Base-by-base conservation (phyloP, 2,888 invertebrate species). In the Rhagonycha fulva region DNA sequence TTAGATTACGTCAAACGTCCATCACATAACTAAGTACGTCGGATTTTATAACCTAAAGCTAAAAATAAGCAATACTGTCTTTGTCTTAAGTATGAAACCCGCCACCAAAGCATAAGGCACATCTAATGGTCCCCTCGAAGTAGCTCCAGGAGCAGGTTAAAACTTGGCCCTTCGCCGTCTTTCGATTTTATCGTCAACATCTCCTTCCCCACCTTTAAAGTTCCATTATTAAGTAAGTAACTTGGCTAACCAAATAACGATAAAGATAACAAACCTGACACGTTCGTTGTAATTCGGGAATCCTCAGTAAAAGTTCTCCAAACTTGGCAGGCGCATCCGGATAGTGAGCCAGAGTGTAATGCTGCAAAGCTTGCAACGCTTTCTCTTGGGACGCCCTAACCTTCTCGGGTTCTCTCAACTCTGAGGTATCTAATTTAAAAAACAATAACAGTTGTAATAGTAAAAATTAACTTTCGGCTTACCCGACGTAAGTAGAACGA, bases 101-200 rank as follows among this genome's bases (percentile, higher is more conserved):
- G 84, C 86, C 87, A 87, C 87, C 87, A 84, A 86, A 85, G 85
- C 86, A 84, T 86, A 85, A 85, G 85, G 85, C 85, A 85, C 85
- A 77, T 84, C 83, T 84, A 96, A 89, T 97, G 97, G 90, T 97
- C 97, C 84, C 98, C 98, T 84, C 97, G 91, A 80, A 98, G 90
- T 76, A 98, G 91, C 90, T 98, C 98, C 95, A 98, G 97, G 81
- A 98, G 92, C 83, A 98, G 91, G 88, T 98, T 98, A 90, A 98
- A 98, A 86, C 95, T 95, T 77, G 95, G 94, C 75, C 95, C 95
- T 84, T 96, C 96, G 77, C 96, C 96, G 82, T 97, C 96, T 87
- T 96, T 95, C 82, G 94, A 93, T 88, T 95, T 95, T 84, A 93
- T 93, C 12, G 93, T 93, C 82, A 98, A 90, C 93, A 97, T 95